phyloP scores from a whole-genome alignment of 2,113 vertebrate genomes.

The Xiphophorus hellerii region DNA sequence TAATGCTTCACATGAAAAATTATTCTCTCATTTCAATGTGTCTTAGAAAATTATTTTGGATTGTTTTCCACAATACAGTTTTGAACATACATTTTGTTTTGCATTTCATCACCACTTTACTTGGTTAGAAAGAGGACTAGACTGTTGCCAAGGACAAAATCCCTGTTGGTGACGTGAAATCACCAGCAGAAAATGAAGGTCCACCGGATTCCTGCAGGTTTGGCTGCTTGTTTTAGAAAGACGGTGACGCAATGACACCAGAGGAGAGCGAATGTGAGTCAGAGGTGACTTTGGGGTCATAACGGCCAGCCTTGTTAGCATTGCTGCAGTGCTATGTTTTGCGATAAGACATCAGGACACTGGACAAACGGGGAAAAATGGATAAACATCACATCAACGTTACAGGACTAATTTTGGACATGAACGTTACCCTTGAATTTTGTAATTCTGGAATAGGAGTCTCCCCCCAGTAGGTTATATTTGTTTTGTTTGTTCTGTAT shows the following conservation, averaged over 20 bases:
- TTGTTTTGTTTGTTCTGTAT: no score
- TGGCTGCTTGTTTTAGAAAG: slow-evolving; percentile 22
- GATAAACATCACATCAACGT: no score
- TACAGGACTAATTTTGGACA: no score
- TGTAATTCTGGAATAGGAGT: no score
- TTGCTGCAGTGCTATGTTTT: slow-evolving; percentile 20
- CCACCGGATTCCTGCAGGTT: slow-evolving; percentile 50
- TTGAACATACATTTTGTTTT: neutral
- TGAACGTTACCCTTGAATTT: no score
- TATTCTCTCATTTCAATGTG: no score
- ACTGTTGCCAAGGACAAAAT: neutral
- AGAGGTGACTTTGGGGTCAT: slow-evolving; percentile 14
- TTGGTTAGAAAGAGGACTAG: neutral
- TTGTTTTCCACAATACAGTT: neutral
- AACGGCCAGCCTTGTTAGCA: slow-evolving; percentile 11
- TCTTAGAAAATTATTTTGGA: neutral
- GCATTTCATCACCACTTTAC: neutral
- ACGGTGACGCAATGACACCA: neutral
- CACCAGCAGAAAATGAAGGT: slow-evolving; percentile 47
- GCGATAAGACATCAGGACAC: neutral
- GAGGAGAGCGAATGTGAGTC: slow-evolving; percentile 5
- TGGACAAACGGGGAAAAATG: no score
- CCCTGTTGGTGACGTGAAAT: slow-evolving; percentile 3
- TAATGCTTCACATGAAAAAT: no score
- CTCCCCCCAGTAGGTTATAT: no score